Base-by-base conservation (phyloP, 1,140 invertebrate species). In the Drosophila takahashii region DNA sequence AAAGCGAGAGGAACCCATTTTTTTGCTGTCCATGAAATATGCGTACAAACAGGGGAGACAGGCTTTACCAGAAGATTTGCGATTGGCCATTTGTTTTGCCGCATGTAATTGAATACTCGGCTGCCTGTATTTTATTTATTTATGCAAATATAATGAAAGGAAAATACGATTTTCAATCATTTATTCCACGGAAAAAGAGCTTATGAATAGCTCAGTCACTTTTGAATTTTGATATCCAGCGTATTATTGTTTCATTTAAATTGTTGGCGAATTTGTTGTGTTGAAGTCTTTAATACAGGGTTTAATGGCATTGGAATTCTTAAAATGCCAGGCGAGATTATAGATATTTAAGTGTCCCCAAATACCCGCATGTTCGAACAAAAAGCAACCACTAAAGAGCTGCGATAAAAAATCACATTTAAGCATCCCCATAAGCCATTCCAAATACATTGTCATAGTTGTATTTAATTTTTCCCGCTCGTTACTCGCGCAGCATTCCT, bases 71-170 rank as follows among this genome's bases (percentile, higher is more conserved):
- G 36, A 71, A 81, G 83, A 85, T 85, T 85, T 87, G 78, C 80
- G 69, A 62, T 71, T 65, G 53, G 37, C 64, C 78, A 85, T 87
- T 85, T 85, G 74, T 87, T 87, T 64, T 87, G 64, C 51, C n/a
- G 60, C 36, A n/a, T 66, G 64, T 87, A 87, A 85, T 85, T 86
- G 81, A 87, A 87, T 70, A 75, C 42, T 27, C 18, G 7, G 11
- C 11, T 56, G 44, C n/a, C 15, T n/a, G 18, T 10, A 34, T 22
- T 56, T 66, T 74, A 61, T 56, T 56, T 41, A 47, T 76, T 57
- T 66, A 71, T 51, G 47, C 11, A 66, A 50, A 75, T 75, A 56
- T 65, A 75, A 75, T 75, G 59, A 75, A 74, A 51, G 29, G 11
- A 52, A 57, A 52, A 53, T 26, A 66, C 22, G 22, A 47, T 76